phyloP scores from a whole-genome alignment of 2,888 invertebrate species.

The Spilarctia lutea region DNA sequence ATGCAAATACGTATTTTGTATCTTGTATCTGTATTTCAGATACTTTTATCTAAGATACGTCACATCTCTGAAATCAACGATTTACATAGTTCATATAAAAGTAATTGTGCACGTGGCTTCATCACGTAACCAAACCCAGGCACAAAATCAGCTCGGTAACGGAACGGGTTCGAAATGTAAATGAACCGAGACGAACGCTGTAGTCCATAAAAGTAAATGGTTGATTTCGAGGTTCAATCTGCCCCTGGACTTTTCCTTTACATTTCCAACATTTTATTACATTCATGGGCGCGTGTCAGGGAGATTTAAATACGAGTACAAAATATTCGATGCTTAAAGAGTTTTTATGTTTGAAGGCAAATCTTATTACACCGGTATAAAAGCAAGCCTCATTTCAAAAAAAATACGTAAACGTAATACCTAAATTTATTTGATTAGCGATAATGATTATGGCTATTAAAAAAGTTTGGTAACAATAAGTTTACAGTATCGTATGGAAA shows the following conservation, averaged over 20 bases:
- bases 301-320: constrained; percentile 44
- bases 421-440: no score
- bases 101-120: constrained; percentile 28
- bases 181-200: constrained; percentile 57
- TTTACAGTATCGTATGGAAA: constrained; percentile 9
- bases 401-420: constrained; percentile 32
- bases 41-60: no score
- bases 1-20: no score
- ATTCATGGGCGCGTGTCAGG: constrained; percentile 44
- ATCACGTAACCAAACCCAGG: constrained; percentile 41
- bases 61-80: no score
- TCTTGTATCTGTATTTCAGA: no score
- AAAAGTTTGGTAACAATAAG: constrained; percentile 30
- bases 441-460: constrained; percentile 41
- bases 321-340: constrained; percentile 26
- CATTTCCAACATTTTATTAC: constrained; percentile 53
- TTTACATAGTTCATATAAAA: constrained; percentile 37
- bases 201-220: constrained; percentile 60
- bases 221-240: constrained; percentile 52
- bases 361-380: constrained; percentile 29
- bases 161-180: constrained; percentile 53
- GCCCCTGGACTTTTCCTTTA: constrained; percentile 39
- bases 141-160: constrained; percentile 50
- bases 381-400: constrained; percentile 23
- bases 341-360: constrained; percentile 16